These are phyloP conservation scores for Pachymerium ferrugineum DNA, from an alignment of 2,888 invertebrate species.

Conservation along the genomic window DNA sequence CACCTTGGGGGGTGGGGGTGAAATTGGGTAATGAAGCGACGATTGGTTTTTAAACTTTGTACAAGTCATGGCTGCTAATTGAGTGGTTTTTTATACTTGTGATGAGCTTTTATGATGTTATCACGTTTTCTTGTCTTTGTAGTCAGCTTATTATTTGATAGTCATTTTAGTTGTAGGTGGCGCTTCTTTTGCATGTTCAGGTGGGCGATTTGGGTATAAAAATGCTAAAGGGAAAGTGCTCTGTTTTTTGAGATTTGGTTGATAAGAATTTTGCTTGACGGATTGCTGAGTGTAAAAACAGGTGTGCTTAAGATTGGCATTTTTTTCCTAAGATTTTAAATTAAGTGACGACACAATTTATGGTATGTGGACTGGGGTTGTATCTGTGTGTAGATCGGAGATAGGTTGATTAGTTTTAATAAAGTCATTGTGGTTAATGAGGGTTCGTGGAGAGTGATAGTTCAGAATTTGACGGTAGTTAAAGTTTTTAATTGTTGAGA, in stretches of 20 bases:
- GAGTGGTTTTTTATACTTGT: background rate
- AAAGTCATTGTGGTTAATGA: too few species aligned
- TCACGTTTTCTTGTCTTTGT: background rate
- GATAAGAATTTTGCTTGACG: slow-evolving; percentile 5
- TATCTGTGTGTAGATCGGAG: too few species aligned
- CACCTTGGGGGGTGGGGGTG: background rate
- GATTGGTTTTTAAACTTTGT: background rate
- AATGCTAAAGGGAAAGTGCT: slow-evolving; percentile 19
- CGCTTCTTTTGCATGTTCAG: slow-evolving; percentile 1
- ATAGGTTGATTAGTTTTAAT: too few species aligned
- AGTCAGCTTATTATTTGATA: background rate
- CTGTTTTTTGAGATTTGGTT: background rate
- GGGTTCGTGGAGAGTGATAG: too few species aligned
- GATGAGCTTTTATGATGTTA: slow-evolving; percentile 19
- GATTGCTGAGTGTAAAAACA: background rate
- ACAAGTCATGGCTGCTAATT: slow-evolving; percentile 16
- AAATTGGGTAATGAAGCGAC: background rate
- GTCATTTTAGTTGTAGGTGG: background rate
- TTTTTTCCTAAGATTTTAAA: too few species aligned
- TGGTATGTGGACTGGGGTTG: too few species aligned
- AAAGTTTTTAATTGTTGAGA: too few species aligned
- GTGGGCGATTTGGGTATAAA: too few species aligned
- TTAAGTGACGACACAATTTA: background rate
- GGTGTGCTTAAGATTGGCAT: background rate
- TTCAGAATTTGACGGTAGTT: too few species aligned